Conservation (phyloP, 2,888 invertebrate genomes). For the Lithosia quadra region DNA sequence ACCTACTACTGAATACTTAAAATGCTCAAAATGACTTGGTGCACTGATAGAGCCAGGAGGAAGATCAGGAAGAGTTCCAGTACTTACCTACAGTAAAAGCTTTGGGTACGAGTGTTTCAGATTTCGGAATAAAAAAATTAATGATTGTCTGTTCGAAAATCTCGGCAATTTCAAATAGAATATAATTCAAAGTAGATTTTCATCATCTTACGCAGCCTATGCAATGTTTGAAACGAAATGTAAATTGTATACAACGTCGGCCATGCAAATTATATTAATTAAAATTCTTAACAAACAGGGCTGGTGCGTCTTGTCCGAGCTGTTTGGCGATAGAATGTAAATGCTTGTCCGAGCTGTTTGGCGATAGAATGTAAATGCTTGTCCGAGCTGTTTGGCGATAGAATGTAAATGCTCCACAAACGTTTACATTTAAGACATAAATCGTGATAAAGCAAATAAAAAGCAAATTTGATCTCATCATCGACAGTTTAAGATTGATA, state of each 20-base stretch:
- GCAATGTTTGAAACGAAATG: slow-evolving; percentile 46
- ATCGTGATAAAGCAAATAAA: neutral
- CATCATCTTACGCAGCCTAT: slow-evolving; percentile 29
- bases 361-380: slow-evolving; percentile 10
- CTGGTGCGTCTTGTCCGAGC: slow-evolving; percentile 18
- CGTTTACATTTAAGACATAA: neutral
- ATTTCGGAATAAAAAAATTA: no score
- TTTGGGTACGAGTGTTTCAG: no score
- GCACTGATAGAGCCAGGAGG: no score
- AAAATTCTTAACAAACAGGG: slow-evolving; percentile 55
- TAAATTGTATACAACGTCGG: slow-evolving; percentile 52
- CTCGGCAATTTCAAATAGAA: no score
- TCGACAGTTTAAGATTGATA: slow-evolving; percentile 1
- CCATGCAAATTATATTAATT: slow-evolving; percentile 64
- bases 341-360: neutral
- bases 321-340: slow-evolving; percentile 5
- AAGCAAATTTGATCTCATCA: neutral
- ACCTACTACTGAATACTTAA: no score
- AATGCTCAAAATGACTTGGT: no score
- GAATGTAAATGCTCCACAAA: slow-evolving; percentile 4
- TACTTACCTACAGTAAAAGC: no score
- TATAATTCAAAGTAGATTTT: no score
- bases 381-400: neutral
- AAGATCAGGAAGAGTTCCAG: no score
- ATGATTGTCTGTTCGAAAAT: no score